phyloP scores from a whole-genome alignment of 2,888 invertebrate genomes.

The Petrolisthes manimaculis region DNA sequence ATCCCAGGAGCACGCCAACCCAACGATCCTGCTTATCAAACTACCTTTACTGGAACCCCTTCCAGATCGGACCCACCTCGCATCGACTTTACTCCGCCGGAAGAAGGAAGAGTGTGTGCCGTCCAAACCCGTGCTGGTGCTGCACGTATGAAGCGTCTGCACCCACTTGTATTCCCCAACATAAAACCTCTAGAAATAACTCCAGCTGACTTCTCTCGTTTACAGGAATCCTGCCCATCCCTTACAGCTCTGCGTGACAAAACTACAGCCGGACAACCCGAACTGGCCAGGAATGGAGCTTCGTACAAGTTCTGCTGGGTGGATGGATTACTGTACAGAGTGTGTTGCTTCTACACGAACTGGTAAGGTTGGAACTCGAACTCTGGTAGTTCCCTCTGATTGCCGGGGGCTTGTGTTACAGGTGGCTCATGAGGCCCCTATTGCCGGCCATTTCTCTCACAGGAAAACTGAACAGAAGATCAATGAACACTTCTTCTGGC shows the following conservation, averaged over 20 bases:
- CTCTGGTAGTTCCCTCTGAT: neutral
- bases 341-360: neutral
- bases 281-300: neutral
- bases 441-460: constrained; percentile 30
- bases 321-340: constrained; percentile 8
- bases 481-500: neutral
- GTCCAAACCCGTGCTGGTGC: no score
- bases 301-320: constrained; percentile 2
- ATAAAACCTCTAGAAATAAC: no score
- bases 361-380: constrained; percentile 4
- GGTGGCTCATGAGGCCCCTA: constrained; percentile 10
- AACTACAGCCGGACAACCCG: neutral
- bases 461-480: constrained; percentile 25
- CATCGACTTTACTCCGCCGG: no score
- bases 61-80: no score
- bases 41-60: no score
- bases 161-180: no score
- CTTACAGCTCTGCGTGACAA: neutral
- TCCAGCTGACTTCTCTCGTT: no score
- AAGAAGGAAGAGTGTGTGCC: no score
- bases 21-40: no score
- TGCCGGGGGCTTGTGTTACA: neutral
- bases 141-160: no score
- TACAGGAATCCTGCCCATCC: no score
- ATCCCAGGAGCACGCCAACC: no score